Evolutionary conservation across 2,113 vertebrate genomes (phyloP).

Genomic region (Sinocyclocheilus rhinocerous): DNA sequence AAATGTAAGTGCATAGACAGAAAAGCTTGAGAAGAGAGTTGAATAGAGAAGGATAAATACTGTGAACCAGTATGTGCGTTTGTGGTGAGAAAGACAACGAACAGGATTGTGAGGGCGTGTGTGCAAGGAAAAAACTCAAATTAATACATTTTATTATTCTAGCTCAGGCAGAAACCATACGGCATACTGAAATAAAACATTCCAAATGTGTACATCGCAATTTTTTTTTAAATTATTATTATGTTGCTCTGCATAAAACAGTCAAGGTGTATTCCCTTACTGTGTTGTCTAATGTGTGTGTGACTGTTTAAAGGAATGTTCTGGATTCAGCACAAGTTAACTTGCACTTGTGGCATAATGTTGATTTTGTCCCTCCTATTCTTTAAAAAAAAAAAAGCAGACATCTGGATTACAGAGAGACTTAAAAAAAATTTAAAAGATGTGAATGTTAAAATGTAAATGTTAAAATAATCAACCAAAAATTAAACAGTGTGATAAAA

Average conservation of each 20-base stretch:
- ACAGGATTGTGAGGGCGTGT: not conserved
- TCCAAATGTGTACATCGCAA: conserved; percentile 14
- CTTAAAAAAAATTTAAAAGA: not conserved
- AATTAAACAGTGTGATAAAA: not conserved
- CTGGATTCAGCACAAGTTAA: not conserved
- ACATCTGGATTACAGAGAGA: not conserved
- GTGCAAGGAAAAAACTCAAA: conserved; percentile 11
- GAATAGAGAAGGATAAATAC: not conserved
- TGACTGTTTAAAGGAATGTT: conserved; percentile 34
- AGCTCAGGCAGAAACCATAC: conserved; percentile 54
- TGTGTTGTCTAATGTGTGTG: not conserved
- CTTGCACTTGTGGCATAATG: not conserved
- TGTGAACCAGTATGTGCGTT: not conserved
- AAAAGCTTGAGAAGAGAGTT: not conserved
- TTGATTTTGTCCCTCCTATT: not conserved
- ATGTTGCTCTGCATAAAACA: not conserved
- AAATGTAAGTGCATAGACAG: not conserved
- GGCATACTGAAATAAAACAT: conserved; percentile 56
- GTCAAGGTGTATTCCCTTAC: not conserved
- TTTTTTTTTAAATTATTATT: conserved; percentile 17
- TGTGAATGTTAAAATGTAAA: not conserved
- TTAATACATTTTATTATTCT: conserved; percentile 61
- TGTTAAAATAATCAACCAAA: not conserved
- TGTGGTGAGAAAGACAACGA: not conserved
- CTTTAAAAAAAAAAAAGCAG: not conserved